Evolutionary conservation across 2,113 vertebrate genomes (phyloP), one percentile per base, ranked within the genome.

Genomic region (Lethenteron camtschaticum): DNA sequence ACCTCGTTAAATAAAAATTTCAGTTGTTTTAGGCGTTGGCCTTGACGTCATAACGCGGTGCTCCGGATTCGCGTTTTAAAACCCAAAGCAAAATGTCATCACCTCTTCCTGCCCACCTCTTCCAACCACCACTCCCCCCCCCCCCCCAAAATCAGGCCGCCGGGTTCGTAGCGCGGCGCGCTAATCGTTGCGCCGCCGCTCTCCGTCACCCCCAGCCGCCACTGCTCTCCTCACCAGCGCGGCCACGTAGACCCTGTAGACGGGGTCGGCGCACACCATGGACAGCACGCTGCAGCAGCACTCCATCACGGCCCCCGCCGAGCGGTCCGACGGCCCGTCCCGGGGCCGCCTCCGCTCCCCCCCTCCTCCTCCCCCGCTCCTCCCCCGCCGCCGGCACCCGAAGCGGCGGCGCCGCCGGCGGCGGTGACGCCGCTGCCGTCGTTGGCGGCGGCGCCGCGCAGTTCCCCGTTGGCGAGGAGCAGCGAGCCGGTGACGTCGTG

Each of bases 341-440:
- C 24, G 9, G n/a, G n/a, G n/a, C 63, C 63, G n/a, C n/a, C 63
- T 66, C n/a, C 9, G 24, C 63, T 66, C 63, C 63, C 10, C 63
- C 10, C 63, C 63, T 66, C n/a, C 63, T 66, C n/a, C 60, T 3
- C 20, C 20, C 20, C 24, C 24, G 24, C 24, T 41, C 24, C 77
- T 56, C 82, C 79, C 68, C 81, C 80, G 70, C 73, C 72, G 70
- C 73, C 72, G 71, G 79, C 79, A 69, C 79, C 81, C 13, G 78
- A 12, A 71, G 74, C 73, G 73, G 75, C 76, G 72, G 77, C 72
- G 68, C 73, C 71, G 20, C 77, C 72, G 69, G 74, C 74, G 74
- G 74, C 76, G 72, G 60, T 2, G 6, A 2, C 63, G n/a, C 63
- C 63, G 9, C n/a, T 10, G 9, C n/a, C 63, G 9, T 66, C n/a